Evolutionary conservation across 92 coral and sea anemone species (phyloP).

Genomic region (Epizoanthus ramosus): DNA sequence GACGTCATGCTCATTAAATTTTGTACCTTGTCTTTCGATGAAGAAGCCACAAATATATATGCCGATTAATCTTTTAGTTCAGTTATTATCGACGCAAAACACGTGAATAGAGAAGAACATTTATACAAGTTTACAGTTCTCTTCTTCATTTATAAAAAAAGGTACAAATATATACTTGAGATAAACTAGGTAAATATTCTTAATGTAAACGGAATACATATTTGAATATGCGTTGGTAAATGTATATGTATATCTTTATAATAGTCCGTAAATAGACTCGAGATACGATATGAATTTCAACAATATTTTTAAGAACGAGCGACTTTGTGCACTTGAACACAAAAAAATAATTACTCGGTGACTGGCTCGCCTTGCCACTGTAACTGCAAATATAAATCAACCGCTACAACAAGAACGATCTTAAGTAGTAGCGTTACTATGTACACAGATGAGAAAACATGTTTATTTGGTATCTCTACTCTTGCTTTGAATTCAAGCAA

Average conservation of each 20-base stretch:
- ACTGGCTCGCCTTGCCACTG: neutral
- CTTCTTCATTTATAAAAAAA: constrained; percentile 6
- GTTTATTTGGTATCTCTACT: too few species aligned
- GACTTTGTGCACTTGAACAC: neutral
- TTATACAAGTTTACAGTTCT: neutral
- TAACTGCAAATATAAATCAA: neutral
- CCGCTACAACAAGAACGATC: neutral
- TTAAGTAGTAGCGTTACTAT: too few species aligned
- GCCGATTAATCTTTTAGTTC: neutral
- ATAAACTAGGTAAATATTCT: neutral
- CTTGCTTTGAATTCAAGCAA: too few species aligned
- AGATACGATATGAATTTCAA: neutral
- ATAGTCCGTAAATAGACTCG: neutral
- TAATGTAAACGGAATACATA: constrained; percentile 11
- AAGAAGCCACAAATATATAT: neutral
- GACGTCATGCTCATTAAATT: neutral
- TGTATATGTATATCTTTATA: constrained; percentile 6
- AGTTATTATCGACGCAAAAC: neutral
- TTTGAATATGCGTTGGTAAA: neutral
- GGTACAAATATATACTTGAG: constrained; percentile 15
- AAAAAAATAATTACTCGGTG: neutral
- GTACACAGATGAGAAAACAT: too few species aligned
- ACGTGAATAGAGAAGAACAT: neutral
- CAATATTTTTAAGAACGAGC: neutral
- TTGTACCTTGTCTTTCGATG: neutral